These are phyloP conservation scores for Recurvirostra avosetta DNA, from an alignment of 2,113 vertebrate species.

Conservation along the genomic window DNA sequence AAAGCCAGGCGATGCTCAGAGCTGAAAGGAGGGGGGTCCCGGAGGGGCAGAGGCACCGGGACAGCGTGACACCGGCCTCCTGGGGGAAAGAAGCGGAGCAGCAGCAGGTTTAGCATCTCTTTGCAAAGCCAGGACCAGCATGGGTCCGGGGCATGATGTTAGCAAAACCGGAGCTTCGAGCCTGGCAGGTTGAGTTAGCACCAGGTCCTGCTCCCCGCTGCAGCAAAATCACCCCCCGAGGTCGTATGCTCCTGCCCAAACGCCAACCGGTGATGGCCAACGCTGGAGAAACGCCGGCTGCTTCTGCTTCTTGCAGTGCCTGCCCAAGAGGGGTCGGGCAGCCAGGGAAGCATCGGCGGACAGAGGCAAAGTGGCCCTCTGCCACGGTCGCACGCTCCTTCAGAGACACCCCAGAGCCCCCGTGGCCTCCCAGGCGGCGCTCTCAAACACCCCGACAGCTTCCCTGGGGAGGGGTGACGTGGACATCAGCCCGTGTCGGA, in stretches of 20 bases:
- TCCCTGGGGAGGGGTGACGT: neutral
- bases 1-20: neutral
- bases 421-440: too few relatives aligned
- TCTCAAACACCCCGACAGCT: neutral
- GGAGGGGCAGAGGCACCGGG: fast-evolving
- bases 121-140: neutral
- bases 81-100: neutral
- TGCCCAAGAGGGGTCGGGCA: neutral
- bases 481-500: fast-evolving
- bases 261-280: fast-evolving
- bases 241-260: neutral
- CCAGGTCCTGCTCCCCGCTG: neutral
- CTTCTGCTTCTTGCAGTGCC: neutral
- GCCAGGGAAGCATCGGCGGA: fast-evolving
- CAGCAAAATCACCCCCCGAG: neutral
- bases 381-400: fast-evolving
- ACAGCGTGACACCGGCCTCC: neutral
- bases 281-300: fast-evolving
- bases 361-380: neutral
- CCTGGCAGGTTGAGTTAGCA: neutral
- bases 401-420: neutral
- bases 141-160: fast-evolving
- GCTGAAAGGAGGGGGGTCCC: neutral
- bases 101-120: neutral
- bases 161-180: neutral